Evolutionary conservation across 1,140 invertebrate genomes (phyloP).

Genomic region (Drosophila melanogaster): Release_6_plus_ISO1_MT NT_033777.3:15818501-15819000

Average conservation of each 20-base stretch:
- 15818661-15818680: constrained; percentile 35
- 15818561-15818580: constrained; percentile 15
- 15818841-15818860: no score
- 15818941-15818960: constrained; percentile 10
- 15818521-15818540: constrained; percentile 5
- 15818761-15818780: constrained; percentile 1
- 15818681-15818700: constrained; percentile 34
- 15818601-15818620: constrained; percentile 50
- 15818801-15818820: not conserved
- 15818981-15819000: not conserved
- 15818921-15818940: not conserved
- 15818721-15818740: not conserved
- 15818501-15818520: not conserved
- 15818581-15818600: constrained; percentile 12
- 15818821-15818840: not conserved
- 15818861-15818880: not conserved
- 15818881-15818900: no score
- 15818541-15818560: constrained; percentile 38
- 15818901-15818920: constrained; percentile 54
- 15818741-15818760: constrained; percentile 5
- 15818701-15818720: constrained; percentile 33
- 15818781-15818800: constrained; percentile 3
- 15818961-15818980: constrained; percentile 1
- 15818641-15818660: constrained; percentile 45
- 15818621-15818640: constrained; percentile 35